A percentile compares a stretch with the other conserved stretches of the same genome.
These are phyloP conservation scores for Callyntrura guangdongensis DNA, from an alignment of 2,888 invertebrate species.

Conservation along the genomic window DNA sequence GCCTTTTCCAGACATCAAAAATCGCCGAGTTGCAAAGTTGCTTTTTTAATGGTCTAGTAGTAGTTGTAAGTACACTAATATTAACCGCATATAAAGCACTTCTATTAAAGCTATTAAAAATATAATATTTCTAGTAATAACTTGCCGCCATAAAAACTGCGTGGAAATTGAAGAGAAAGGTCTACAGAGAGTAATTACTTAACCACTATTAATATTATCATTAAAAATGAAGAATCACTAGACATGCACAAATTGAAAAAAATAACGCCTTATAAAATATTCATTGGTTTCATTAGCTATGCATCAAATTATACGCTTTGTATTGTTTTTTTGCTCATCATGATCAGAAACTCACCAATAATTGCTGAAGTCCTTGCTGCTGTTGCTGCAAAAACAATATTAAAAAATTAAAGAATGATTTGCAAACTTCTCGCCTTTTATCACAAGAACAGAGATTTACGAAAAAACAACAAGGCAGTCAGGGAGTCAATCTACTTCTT, in stretches of 20 bases:
- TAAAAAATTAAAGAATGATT: slow-evolving; percentile 61
- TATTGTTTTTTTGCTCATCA: slow-evolving; percentile 32
- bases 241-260: slow-evolving; percentile 41
- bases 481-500: too few species aligned
- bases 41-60: slow-evolving; percentile 37
- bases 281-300: slow-evolving; percentile 47
- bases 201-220: slow-evolving; percentile 8
- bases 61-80: not conserved
- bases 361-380: slow-evolving; percentile 96
- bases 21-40: slow-evolving; percentile 71
- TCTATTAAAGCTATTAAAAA: slow-evolving; percentile 51
- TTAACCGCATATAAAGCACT: slow-evolving; percentile 19
- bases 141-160: slow-evolving; percentile 31
- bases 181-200: slow-evolving; percentile 26
- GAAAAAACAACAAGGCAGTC: not conserved
- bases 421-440: slow-evolving; percentile 13
- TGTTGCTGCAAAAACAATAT: slow-evolving; percentile 86
- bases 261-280: slow-evolving; percentile 8
- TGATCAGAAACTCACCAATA: slow-evolving; percentile 91
- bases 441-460: not conserved
- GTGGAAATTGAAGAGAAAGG: slow-evolving; percentile 21
- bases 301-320: not conserved
- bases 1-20: slow-evolving; percentile 39
- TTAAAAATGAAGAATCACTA: not conserved
- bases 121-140: not conserved